phyloP scores from a whole-genome alignment of 2,888 invertebrate genomes.

The Lycia hirtaria region DNA sequence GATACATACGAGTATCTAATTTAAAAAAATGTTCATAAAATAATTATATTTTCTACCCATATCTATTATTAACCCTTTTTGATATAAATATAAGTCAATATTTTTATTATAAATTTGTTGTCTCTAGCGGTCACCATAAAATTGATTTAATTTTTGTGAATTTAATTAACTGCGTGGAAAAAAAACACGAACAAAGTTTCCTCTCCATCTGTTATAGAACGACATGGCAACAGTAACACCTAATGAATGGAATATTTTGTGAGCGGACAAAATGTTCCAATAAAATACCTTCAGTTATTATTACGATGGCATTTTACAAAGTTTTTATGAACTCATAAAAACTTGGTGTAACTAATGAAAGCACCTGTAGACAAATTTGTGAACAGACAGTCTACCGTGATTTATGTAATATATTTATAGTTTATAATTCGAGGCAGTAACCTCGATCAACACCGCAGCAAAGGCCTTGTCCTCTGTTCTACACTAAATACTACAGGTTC shows the following conservation, averaged over 20 bases:
- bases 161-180: background rate
- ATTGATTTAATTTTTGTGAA: no score
- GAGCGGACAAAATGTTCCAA: background rate
- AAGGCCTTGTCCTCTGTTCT: slow-evolving; percentile 42
- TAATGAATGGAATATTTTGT: slow-evolving; percentile 3
- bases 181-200: no score
- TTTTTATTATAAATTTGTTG: no score
- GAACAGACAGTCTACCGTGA: slow-evolving; percentile 21
- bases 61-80: no score
- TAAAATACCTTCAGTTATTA: slow-evolving; percentile 8
- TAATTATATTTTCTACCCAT: no score
- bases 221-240: background rate
- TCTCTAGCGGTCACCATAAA: no score
- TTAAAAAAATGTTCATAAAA: no score
- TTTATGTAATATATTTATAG: slow-evolving; percentile 36
- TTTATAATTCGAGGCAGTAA: slow-evolving; percentile 36
- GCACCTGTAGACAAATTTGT: slow-evolving; percentile 15
- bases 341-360: slow-evolving; percentile 14
- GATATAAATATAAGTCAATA: no score
- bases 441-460: slow-evolving; percentile 40
- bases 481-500: slow-evolving; percentile 39
- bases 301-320: background rate
- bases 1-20: no score
- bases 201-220: background rate
- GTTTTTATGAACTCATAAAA: slow-evolving; percentile 11